Conservation (phyloP, 1,140 invertebrate species). For the Eumeta japonica region DNA sequence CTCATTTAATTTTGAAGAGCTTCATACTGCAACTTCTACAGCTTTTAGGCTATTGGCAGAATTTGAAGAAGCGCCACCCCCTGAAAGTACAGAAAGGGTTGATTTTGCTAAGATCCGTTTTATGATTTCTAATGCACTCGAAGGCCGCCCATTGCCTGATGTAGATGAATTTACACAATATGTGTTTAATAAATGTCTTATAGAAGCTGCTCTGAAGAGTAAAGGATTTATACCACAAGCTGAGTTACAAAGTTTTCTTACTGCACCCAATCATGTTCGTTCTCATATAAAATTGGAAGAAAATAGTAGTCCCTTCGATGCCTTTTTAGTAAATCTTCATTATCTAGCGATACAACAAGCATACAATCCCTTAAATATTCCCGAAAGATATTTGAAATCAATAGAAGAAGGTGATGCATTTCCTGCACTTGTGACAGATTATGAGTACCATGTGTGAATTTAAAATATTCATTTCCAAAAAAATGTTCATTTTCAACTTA, state of each 20-base stretch:
- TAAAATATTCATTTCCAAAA: too few relatives aligned
- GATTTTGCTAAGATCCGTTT: conserved; percentile 34
- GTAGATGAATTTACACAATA: conserved; percentile 17
- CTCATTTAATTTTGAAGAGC: conserved; percentile 21
- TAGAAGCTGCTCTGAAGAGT: conserved; percentile 34
- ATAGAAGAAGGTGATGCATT: too few relatives aligned
- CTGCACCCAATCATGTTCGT: too few relatives aligned
- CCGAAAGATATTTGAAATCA: conserved; percentile 25
- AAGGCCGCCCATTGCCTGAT: conserved; percentile 32
- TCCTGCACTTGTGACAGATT: too few relatives aligned
- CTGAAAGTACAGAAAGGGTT: conserved; percentile 23
- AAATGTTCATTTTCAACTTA: too few relatives aligned
- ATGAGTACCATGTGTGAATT: too few relatives aligned
- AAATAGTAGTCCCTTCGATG: too few relatives aligned
- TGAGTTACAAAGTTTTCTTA: too few relatives aligned
- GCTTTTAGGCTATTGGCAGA: conserved; percentile 40
- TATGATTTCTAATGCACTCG: conserved; percentile 39
- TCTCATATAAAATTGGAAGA: too few relatives aligned
- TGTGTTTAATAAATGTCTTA: conserved; percentile 31
- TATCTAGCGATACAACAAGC: conserved; percentile 24
- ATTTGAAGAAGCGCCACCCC: conserved; percentile 28
- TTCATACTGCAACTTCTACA: conserved; percentile 32
- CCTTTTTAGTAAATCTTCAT: conserved; percentile 14
- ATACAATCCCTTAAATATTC: conserved; percentile 40
- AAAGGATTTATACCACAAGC: conserved; percentile 34